Percentiles rank a stretch among this genome's conserved stretches.
phyloP scores from a whole-genome alignment of 2,113 vertebrate species.

The Phrynocephalus versicolor region DNA sequence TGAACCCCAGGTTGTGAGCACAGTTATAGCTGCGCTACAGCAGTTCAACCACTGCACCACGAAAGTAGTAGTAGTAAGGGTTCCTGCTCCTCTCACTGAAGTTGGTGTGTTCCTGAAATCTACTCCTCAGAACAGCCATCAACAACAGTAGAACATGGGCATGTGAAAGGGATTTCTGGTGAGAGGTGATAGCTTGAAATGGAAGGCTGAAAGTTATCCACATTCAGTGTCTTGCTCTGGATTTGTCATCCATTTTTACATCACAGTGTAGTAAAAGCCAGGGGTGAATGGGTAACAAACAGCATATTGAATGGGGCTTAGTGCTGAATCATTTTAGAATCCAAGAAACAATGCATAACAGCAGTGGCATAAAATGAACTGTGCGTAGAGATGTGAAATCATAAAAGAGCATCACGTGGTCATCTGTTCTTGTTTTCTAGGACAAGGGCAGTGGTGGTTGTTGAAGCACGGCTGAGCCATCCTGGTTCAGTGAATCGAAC shows the following conservation, averaged over 20 bases:
- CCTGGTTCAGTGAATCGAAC: slow-evolving; percentile 82
- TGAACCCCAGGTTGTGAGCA: too few species aligned
- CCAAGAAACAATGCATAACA: slow-evolving; percentile 6
- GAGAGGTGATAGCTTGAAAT: neutral
- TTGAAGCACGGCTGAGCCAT: slow-evolving; percentile 82
- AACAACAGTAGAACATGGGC: neutral
- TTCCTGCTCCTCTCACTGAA: neutral
- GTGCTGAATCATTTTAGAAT: neutral
- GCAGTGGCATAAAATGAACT: neutral
- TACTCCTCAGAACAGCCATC: neutral
- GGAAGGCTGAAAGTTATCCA: neutral
- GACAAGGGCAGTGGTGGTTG: slow-evolving; percentile 89
- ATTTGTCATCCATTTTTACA: neutral
- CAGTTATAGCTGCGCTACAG: too few species aligned
- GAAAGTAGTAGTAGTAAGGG: neutral
- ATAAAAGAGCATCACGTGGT: slow-evolving; percentile 39
- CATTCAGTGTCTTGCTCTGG: neutral
- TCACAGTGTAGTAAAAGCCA: neutral
- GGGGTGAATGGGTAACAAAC: neutral
- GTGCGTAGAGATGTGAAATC: neutral
- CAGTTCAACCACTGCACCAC: too few species aligned
- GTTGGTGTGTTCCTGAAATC: neutral
- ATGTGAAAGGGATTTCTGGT: neutral
- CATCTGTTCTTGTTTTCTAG: slow-evolving; percentile 69
- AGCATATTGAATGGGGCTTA: neutral